Evolutionary conservation across 2,797 vertebrate genomes (phyloP).

Genomic region (Onychomys arenicola): DNA sequence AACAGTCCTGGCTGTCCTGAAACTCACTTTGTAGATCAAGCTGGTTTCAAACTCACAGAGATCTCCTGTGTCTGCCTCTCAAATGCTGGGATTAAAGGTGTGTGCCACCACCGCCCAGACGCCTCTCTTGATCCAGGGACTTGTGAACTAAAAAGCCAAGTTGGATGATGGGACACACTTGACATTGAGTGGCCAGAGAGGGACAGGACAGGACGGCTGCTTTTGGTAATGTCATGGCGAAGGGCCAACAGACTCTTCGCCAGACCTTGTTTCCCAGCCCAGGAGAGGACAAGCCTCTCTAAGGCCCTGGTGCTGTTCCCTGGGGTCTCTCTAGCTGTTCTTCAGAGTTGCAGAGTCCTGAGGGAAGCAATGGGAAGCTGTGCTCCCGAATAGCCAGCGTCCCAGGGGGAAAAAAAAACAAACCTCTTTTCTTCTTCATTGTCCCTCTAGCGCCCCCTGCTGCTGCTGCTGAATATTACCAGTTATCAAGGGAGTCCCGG

Average conservation of each 20-base stretch:
- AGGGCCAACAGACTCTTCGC: fast-evolving
- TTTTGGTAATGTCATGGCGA: neutral
- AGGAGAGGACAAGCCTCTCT: neutral
- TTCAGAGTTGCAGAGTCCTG: neutral
- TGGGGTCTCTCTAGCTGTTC: neutral
- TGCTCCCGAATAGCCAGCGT: fast-evolving
- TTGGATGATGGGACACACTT: neutral
- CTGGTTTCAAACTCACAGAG: neutral
- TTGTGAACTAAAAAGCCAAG: neutral
- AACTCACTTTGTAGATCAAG: neutral
- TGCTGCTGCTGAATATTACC: neutral
- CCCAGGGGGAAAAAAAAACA: too few relatives aligned
- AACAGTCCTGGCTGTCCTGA: neutral
- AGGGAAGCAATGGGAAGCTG: fast-evolving
- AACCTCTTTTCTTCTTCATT: neutral
- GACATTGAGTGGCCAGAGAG: neutral
- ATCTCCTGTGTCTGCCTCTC: neutral
- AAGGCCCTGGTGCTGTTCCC: neutral
- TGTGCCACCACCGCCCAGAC: too few relatives aligned
- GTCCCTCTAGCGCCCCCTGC: neutral
- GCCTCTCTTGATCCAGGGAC: neutral
- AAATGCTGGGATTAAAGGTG: too few relatives aligned
- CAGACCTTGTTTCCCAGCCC: neutral
- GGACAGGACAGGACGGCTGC: neutral
- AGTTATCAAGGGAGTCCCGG: fast-evolving